Percentiles rank a stretch among this genome's conserved stretches.
phyloP scores from a whole-genome alignment of 1,140 invertebrate species.

The Steinernema feltiae region DNA sequence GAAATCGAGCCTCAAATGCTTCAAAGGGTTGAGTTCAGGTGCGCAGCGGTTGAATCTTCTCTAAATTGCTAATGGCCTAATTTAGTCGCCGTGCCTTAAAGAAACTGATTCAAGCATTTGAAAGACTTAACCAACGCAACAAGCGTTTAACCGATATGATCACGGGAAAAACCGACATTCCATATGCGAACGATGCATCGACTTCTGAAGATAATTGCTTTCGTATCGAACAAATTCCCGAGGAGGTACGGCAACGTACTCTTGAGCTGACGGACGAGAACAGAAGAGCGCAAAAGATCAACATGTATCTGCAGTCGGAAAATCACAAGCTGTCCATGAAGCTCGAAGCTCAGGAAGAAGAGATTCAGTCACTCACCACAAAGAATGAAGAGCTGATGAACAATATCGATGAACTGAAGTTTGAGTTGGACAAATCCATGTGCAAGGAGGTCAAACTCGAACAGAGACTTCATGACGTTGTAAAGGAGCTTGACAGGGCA shows the following conservation, averaged over 20 bases:
- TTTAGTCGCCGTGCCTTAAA: constrained; percentile 70
- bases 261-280: constrained; percentile 83
- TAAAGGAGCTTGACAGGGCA: background rate
- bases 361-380: constrained; percentile 80
- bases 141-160: constrained; percentile 81
- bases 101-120: constrained; percentile 91
- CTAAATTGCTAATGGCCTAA: background rate
- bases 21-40: constrained; percentile 72
- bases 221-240: background rate
- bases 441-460: constrained; percentile 22
- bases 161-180: constrained; percentile 65
- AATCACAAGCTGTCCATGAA: constrained; percentile 84
- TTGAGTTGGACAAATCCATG: constrained; percentile 26
- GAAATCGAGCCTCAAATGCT: constrained; percentile 90
- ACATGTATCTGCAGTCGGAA: constrained; percentile 84
- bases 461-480: background rate
- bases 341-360: constrained; percentile 83
- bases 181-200: constrained; percentile 16
- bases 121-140: constrained; percentile 82
- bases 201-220: background rate
- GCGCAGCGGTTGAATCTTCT: background rate
- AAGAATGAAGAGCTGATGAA: constrained; percentile 87
- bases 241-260: constrained; percentile 60
- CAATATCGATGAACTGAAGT: constrained; percentile 27
- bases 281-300: constrained; percentile 78